These are phyloP conservation scores for Sterrhoptilus dennistouni DNA, from an alignment of 2,113 vertebrate genomes.

Conservation along the genomic window DNA sequence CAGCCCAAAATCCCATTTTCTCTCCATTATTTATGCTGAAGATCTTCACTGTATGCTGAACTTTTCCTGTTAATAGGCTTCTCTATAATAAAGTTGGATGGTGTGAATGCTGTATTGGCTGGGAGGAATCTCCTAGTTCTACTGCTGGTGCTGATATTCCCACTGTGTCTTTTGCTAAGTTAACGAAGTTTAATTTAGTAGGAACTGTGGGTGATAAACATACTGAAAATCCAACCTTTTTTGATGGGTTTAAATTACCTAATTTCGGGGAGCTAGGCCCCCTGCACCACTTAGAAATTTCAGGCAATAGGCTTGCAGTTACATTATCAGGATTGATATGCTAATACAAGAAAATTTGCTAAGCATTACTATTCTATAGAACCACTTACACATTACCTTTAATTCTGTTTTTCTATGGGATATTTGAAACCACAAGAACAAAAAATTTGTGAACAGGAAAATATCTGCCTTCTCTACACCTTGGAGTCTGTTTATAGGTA, in stretches of 20 bases:
- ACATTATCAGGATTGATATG: background rate
- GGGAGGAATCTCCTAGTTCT: background rate
- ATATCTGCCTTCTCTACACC: background rate
- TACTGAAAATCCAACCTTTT: background rate
- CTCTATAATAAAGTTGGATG: background rate
- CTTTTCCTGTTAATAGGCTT: background rate
- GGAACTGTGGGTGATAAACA: background rate
- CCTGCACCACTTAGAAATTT: background rate
- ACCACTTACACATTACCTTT: background rate
- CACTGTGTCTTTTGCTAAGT: background rate
- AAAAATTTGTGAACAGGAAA: background rate
- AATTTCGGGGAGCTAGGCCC: background rate
- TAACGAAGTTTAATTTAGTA: slow-evolving; percentile 2
- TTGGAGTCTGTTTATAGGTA: background rate
- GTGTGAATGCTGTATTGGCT: background rate
- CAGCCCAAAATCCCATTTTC: background rate
- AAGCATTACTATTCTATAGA: background rate
- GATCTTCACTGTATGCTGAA: background rate
- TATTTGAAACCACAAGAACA: background rate
- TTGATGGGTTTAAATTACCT: background rate
- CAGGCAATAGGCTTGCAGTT: background rate
- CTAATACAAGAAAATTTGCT: background rate
- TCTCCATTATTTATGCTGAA: background rate
- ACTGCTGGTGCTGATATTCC: background rate
- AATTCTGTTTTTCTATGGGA: background rate